phyloP scores from a whole-genome alignment of 2,888 invertebrate species.

The Calameuta idolon region DNA sequence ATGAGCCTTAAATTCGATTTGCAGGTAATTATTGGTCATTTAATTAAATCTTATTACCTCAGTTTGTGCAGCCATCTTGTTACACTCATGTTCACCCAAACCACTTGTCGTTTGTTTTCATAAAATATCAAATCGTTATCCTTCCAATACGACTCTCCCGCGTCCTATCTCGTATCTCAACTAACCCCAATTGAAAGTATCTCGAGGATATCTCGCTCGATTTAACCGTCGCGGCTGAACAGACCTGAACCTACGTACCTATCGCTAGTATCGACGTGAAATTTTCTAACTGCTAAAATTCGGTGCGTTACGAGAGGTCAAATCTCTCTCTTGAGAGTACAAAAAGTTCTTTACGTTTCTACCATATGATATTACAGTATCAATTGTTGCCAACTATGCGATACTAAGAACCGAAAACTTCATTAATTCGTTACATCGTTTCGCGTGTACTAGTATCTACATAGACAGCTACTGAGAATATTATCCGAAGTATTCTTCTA shows the following conservation, averaged over 20 bases:
- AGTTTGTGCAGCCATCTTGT: not conserved
- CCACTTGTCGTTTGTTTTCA: not conserved
- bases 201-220: conserved; percentile 5
- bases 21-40: not conserved
- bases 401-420: too few relatives aligned
- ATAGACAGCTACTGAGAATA: not conserved
- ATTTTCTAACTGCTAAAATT: not conserved
- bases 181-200: conserved; percentile 1
- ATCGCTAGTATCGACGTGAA: not conserved
- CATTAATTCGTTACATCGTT: too few relatives aligned
- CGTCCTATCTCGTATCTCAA: conserved; percentile 6
- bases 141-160: not conserved
- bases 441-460: not conserved
- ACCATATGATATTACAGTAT: not conserved
- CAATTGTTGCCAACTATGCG: not conserved
- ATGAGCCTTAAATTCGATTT: conserved; percentile 6
- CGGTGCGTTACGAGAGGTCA: not conserved
- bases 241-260: not conserved
- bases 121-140: not conserved
- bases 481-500: not conserved
- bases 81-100: not conserved
- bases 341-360: not conserved
- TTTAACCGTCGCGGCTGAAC: not conserved
- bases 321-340: not conserved
- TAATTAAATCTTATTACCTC: not conserved